Evolutionary conservation across 2,113 vertebrate species (phyloP).

Genomic region (Picathartes gymnocephalus): DNA sequence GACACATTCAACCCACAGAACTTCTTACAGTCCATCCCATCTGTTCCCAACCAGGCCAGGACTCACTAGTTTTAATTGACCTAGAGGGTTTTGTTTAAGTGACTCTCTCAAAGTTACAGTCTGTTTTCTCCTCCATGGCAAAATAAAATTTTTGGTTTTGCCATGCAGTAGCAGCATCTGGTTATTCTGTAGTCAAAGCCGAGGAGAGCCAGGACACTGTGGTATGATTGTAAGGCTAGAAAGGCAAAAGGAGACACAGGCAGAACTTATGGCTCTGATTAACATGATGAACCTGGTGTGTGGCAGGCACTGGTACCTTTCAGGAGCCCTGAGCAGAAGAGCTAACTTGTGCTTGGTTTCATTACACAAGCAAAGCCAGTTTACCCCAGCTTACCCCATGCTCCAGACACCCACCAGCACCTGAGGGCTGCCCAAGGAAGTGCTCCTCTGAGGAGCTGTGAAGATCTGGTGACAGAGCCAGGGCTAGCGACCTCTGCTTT

Average conservation of each 20-base stretch:
- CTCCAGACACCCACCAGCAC: not conserved
- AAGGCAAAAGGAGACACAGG: not conserved
- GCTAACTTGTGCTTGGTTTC: not conserved
- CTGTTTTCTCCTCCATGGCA: not conserved
- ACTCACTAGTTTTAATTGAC: not conserved
- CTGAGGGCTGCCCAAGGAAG: not conserved
- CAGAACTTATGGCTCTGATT: not conserved
- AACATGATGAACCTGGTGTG: not conserved
- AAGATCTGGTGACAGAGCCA: not conserved
- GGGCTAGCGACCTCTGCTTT: not conserved
- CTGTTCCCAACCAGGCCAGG: rapidly evolving
- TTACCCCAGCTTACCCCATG: not conserved
- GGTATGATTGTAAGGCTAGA: not conserved
- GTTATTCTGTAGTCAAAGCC: not conserved
- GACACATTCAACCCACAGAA: not conserved
- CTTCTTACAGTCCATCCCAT: not conserved
- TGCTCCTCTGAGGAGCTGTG: rapidly evolving
- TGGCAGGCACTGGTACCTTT: not conserved
- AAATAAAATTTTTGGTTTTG: not conserved
- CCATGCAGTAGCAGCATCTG: not conserved
- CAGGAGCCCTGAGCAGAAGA: not conserved
- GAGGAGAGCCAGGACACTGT: not conserved
- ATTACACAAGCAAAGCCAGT: not conserved
- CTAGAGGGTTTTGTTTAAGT: not conserved
- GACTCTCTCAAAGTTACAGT: not conserved